Conservation (phyloP, 2,888 invertebrate species). For the Drosophila falleni region DNA sequence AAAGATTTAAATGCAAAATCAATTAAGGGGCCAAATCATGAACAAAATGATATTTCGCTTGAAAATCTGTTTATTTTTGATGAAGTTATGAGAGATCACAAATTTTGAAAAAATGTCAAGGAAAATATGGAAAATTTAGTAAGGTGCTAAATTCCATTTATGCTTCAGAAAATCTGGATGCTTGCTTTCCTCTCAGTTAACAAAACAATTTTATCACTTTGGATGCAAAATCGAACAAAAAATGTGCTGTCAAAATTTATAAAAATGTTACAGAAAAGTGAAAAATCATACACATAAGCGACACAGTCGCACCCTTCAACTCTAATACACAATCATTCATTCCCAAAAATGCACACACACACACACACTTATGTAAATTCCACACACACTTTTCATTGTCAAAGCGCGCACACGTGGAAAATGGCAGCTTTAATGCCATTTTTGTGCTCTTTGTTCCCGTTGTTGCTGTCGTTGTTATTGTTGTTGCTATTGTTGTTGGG, state of each 20-base stretch:
- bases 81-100: too few species aligned
- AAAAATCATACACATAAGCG: slow-evolving; percentile 78
- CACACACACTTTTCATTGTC: slow-evolving; percentile 71
- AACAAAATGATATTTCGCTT: too few species aligned
- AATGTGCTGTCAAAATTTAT: slow-evolving; percentile 68
- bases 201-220: slow-evolving; percentile 60
- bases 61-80: too few species aligned
- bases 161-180: slow-evolving; percentile 15
- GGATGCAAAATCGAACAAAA: slow-evolving; percentile 57
- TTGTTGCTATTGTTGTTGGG: slow-evolving; percentile 40
- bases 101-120: too few species aligned
- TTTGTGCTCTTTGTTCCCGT: slow-evolving; percentile 33
- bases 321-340: slow-evolving; percentile 36
- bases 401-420: slow-evolving; percentile 69
- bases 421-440: slow-evolving; percentile 64
- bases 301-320: slow-evolving; percentile 39
- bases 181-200: slow-evolving; percentile 23
- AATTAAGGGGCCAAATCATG: too few species aligned
- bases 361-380: slow-evolving; percentile 33
- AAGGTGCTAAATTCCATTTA: slow-evolving; percentile 12
- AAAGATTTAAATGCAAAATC: too few species aligned
- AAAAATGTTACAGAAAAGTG: slow-evolving; percentile 71
- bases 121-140: too few species aligned
- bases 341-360: slow-evolving; percentile 46
- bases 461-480: slow-evolving; percentile 35